Conservation (phyloP, 2,797 vertebrate genomes). For the Notoglanidium macrostoma region DNA sequence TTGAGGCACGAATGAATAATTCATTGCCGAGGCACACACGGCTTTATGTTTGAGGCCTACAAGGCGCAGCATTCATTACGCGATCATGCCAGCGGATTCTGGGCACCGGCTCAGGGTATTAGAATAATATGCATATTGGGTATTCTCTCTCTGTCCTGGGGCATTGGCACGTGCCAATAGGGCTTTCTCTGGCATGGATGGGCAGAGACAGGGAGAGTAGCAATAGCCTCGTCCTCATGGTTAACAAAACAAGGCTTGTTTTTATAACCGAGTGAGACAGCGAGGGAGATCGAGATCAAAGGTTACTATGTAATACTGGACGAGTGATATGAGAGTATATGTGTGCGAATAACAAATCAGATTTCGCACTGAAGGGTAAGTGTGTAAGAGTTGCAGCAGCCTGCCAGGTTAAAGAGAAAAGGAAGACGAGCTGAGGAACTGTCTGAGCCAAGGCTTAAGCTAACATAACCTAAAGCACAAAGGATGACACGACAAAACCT, state of each 20-base stretch:
- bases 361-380: not conserved
- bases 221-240: not conserved
- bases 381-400: not conserved
- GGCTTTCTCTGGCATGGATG: conserved; percentile 72
- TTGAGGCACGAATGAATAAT: conserved; percentile 91
- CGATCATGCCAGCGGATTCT: conserved; percentile 82
- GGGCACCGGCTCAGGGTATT: conserved; percentile 81
- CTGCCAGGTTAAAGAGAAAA: conserved; percentile 12
- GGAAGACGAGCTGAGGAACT: not conserved
- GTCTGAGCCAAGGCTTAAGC: not conserved
- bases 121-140: conserved; percentile 84
- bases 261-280: conserved; percentile 5
- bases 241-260: conserved; percentile 11
- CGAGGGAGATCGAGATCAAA: conserved; percentile 12
- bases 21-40: conserved; percentile 82
- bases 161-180: conserved; percentile 74
- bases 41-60: conserved; percentile 85
- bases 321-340: not conserved
- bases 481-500: conserved; percentile 10
- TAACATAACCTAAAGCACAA: not conserved
- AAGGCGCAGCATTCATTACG: conserved; percentile 87
- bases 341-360: conserved; percentile 25
- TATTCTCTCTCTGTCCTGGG: conserved; percentile 71
- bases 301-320: not conserved
- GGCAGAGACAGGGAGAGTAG: conserved; percentile 64